phyloP scores from a whole-genome alignment of 2,113 vertebrate genomes.

The Petaurus breviceps region DNA sequence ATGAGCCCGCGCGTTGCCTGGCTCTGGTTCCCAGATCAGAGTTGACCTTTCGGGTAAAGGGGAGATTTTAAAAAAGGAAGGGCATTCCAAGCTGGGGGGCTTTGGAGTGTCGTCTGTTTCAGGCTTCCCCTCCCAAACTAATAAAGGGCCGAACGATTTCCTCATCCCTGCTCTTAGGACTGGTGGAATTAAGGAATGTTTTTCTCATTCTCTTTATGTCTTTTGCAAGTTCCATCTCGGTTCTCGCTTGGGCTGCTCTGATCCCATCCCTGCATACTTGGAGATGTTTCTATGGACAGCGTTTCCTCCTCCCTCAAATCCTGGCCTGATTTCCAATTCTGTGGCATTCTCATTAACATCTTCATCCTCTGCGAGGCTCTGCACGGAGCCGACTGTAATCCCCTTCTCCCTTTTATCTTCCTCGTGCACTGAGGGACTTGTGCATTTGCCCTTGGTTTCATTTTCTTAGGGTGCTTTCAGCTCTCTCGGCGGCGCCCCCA shows the following conservation, averaged over 20 bases:
- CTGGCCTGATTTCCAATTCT: slow-evolving; percentile 59
- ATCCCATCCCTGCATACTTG: slow-evolving; percentile 56
- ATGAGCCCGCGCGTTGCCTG: slow-evolving; percentile 65
- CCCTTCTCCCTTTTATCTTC: slow-evolving; percentile 16
- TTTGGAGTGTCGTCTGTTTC: slow-evolving; percentile 59
- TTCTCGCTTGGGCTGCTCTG: slow-evolving; percentile 60
- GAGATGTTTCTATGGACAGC: slow-evolving; percentile 44
- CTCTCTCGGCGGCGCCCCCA: neutral
- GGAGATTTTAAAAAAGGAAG: slow-evolving; percentile 47
- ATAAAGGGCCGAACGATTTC: slow-evolving; percentile 29
- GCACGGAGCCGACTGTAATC: slow-evolving; percentile 53
- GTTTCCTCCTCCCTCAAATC: slow-evolving; percentile 26
- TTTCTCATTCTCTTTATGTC: slow-evolving; percentile 64
- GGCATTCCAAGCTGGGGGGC: slow-evolving; percentile 59
- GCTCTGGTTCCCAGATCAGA: slow-evolving; percentile 70
- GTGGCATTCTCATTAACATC: slow-evolving; percentile 37
- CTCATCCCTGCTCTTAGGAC: slow-evolving; percentile 39
- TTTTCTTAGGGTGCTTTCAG: neutral
- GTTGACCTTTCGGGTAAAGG: slow-evolving; percentile 59
- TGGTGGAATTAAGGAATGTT: slow-evolving; percentile 52
- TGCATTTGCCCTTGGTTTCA: neutral
- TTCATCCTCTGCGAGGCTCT: slow-evolving; percentile 50
- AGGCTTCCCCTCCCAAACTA: slow-evolving; percentile 31
- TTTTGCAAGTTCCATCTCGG: slow-evolving; percentile 56
- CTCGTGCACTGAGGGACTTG: neutral